Base-by-base conservation (phyloP, 2,797 vertebrate genomes). In the Epinephelus awoara region DNA sequence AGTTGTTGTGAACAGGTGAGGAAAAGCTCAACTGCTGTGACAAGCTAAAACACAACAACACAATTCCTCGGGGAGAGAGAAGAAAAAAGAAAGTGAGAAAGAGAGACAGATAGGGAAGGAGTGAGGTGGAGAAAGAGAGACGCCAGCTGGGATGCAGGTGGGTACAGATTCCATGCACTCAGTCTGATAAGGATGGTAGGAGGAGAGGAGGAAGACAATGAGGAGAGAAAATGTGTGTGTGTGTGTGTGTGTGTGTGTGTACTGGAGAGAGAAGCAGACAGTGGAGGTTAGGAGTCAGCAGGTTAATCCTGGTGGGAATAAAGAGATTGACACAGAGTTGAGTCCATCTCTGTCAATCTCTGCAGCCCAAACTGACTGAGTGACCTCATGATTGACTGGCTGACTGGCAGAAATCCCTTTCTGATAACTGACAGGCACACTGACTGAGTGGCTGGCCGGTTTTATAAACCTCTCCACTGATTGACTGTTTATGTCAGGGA, bases 111-210 rank as follows among this genome's bases (percentile, higher is more conserved):
- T 46, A 54, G 14, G 8, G 42, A 55, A 21, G 23, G 61, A 59
- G 27, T 1, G n/a, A 19, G 27, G 56, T 0, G 34, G 54, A 23
- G 44, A 42, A 14, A 67, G 15, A 49, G 47, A 80, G 72, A 54
- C 2, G 52, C 79, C 90, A 89, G 89, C 82, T 85, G 90, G 80
- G 75, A 79, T 80, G 71, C 85, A 91, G 88, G 87, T 87, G 86
- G 75, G 77, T 17, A 5, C 76, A 62, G 75, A 69, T 44, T 81
- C 65, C 59, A 44, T 51, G 57, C 47, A 58, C 78, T 72, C 79
- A 75, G 67, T 71, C 71, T 67, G 80, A 83, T 86, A 80, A 86
- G 76, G 84, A 82, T 5, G 64, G 66, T 1, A 0, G 49, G 17
- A 49, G 56, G 47, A 58, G 72, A 59, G 72, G 67, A 64, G 25